These are phyloP conservation scores for Sigmodon hispidus DNA, from an alignment of 2,113 vertebrate genomes.

Conservation along the genomic window DNA sequence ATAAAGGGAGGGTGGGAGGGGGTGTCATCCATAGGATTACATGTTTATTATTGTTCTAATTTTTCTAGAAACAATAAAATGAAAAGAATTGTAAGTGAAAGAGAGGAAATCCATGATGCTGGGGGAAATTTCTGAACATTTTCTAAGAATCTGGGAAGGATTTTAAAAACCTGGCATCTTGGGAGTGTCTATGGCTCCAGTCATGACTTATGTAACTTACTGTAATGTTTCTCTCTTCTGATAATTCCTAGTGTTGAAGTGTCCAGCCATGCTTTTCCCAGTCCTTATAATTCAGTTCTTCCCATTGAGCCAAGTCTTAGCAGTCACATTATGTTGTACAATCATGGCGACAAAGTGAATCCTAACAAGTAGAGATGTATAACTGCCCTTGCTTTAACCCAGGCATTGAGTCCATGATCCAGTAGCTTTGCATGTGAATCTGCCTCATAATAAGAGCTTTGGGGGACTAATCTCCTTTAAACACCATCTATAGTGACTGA, in stretches of 20 bases:
- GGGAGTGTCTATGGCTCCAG: neutral
- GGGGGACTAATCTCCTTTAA: constrained; percentile 16
- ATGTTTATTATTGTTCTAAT: neutral
- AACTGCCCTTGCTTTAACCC: neutral
- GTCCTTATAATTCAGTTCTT: neutral
- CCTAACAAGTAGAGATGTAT: neutral
- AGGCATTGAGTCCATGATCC: neutral
- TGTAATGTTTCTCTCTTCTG: neutral
- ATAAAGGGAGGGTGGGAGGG: accelerated
- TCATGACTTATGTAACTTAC: neutral
- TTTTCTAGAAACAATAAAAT: constrained; percentile 6
- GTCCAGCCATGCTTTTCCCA: neutral
- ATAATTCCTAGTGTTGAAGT: neutral
- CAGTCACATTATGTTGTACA: neutral
- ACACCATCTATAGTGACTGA: neutral
- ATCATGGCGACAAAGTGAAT: neutral
- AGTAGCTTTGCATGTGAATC: neutral
- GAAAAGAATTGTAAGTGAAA: constrained; percentile 6
- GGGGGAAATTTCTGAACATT: neutral
- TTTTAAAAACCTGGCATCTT: neutral
- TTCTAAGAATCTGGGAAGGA: constrained; percentile 11
- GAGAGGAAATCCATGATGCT: neutral
- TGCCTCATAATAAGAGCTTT: neutral
- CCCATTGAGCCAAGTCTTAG: neutral
- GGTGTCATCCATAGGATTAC: neutral